A percentile compares a stretch with the other conserved stretches of the same genome.
These are phyloP conservation scores for Cylloceria caligata DNA, from an alignment of 2,888 invertebrate species.

Conservation along the genomic window DNA sequence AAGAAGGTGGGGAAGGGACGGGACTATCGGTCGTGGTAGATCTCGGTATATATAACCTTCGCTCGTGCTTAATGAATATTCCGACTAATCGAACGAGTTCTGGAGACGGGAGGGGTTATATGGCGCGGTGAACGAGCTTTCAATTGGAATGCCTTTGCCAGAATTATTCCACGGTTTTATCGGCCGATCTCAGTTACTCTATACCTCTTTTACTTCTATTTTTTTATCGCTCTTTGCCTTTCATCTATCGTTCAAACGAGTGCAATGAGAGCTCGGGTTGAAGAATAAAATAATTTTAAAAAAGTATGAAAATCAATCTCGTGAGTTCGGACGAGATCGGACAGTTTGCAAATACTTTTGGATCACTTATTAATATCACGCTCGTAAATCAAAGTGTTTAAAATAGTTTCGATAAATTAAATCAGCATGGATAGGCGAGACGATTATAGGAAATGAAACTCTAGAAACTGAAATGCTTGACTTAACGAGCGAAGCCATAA, in stretches of 20 bases:
- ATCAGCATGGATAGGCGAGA: not conserved
- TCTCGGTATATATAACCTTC: constrained; percentile 15
- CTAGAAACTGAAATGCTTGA: no score
- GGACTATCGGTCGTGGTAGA: not conserved
- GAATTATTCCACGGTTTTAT: constrained; percentile 43
- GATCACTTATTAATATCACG: constrained; percentile 3
- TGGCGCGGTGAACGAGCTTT: constrained; percentile 32
- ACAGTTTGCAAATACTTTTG: constrained; percentile 69
- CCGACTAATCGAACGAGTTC: constrained; percentile 24
- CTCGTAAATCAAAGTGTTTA: constrained; percentile 20
- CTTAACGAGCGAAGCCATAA: no score
- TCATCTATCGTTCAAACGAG: constrained; percentile 12
- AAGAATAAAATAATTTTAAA: constrained; percentile 18
- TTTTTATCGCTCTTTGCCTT: constrained; percentile 29
- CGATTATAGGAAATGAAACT: not conserved
- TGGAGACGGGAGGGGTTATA: not conserved
- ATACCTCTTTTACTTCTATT: constrained; percentile 17
- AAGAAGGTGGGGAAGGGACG: constrained; percentile 17
- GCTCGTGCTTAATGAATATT: constrained; percentile 49
- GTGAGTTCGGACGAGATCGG: constrained; percentile 65
- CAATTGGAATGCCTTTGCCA: constrained; percentile 42
- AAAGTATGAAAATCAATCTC: constrained; percentile 63
- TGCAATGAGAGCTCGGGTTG: constrained; percentile 23
- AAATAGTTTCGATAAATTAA: not conserved
- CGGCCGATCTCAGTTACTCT: constrained; percentile 38